These are phyloP conservation scores for Conus betulinus DNA, from an alignment of 1,140 invertebrate species.

Conservation along the genomic window DNA sequence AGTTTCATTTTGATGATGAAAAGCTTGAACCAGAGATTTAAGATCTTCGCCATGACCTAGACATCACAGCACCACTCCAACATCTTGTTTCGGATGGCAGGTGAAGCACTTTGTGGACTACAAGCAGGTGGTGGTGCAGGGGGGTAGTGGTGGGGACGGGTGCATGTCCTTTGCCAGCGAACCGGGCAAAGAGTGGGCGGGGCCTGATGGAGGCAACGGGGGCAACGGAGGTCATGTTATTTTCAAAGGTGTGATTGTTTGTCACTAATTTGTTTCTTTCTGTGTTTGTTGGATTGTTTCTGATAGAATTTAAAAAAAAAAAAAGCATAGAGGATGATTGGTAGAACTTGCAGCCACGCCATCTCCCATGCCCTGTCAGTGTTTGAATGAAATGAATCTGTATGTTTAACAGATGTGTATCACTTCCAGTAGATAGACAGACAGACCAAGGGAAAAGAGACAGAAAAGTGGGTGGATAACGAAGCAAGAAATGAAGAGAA, in stretches of 20 bases:
- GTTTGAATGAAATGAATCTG: no score
- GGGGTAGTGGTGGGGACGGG: constrained; percentile 95
- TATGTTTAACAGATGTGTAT: no score
- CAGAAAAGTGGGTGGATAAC: no score
- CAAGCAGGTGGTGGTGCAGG: constrained; percentile 78
- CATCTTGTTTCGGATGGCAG: constrained; percentile 39
- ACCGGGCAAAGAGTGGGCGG: constrained; percentile 89
- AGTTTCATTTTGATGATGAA: no score
- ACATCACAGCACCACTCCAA: neutral
- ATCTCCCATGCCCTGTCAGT: neutral
- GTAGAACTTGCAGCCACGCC: neutral
- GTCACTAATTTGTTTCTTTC: neutral
- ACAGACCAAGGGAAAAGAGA: no score
- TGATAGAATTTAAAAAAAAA: neutral
- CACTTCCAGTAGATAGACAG: no score
- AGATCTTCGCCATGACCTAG: no score
- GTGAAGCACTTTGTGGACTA: constrained; percentile 68
- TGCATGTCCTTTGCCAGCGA: constrained; percentile 88
- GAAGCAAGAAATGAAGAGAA: no score
- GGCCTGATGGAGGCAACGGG: constrained; percentile 97
- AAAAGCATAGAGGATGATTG: neutral
- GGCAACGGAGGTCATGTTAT: constrained; percentile 98
- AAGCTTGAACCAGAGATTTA: no score
- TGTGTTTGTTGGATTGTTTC: neutral
- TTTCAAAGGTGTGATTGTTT: constrained; percentile 81